Conservation (phyloP, 2,888 invertebrate genomes). For the Oegoconia quadripuncta region DNA sequence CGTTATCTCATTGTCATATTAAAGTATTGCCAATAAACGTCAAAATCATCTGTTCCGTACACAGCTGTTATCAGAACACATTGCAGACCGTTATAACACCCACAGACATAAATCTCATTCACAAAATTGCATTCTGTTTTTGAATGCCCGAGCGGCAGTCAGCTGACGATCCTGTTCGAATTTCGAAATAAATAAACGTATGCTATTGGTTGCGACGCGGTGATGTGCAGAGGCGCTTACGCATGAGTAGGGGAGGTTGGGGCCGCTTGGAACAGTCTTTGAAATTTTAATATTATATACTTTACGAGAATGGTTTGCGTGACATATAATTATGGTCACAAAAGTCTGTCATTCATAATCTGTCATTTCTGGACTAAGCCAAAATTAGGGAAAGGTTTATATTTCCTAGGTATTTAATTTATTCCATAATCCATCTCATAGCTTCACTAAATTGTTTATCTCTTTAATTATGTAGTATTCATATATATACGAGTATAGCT, state of each 20-base stretch:
- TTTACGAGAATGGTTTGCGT: too few species aligned
- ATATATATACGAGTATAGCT: too few species aligned
- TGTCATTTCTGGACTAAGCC: neutral
- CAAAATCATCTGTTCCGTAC: neutral
- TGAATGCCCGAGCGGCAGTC: constrained; percentile 13
- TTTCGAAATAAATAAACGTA: constrained; percentile 23
- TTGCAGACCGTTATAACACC: constrained; percentile 3
- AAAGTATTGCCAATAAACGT: neutral
- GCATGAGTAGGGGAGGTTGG: constrained; percentile 23
- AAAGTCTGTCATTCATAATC: neutral
- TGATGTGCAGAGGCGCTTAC: constrained; percentile 24
- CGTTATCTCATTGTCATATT: too few species aligned
- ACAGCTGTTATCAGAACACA: constrained; percentile 4
- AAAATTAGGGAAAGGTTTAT: too few species aligned
- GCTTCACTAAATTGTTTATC: too few species aligned
- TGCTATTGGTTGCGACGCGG: constrained; percentile 21
- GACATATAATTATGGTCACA: neutral
- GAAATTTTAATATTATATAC: too few species aligned
- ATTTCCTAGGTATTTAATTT: too few species aligned
- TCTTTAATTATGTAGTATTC: too few species aligned
- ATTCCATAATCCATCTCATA: too few species aligned
- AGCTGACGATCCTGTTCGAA: constrained; percentile 17
- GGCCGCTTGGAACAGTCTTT: constrained; percentile 3
- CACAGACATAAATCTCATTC: constrained; percentile 15
- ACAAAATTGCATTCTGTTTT: constrained; percentile 16